phyloP scores from a whole-genome alignment of 2,797 vertebrate species.

The Lophius americanus region DNA sequence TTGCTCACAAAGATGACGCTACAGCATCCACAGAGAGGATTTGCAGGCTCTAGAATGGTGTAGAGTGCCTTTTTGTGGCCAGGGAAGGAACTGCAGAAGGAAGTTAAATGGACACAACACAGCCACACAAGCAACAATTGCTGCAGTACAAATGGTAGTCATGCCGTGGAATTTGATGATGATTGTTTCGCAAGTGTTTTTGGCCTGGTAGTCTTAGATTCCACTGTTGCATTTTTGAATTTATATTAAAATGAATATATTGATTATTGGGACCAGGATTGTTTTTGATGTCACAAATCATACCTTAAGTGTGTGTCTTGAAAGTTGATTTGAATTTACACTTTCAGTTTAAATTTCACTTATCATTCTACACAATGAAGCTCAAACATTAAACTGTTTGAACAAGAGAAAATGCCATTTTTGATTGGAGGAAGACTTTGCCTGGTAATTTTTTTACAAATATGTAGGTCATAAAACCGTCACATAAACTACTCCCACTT shows the following conservation, averaged over 20 bases:
- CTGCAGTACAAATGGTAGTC: not conserved
- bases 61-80: constrained; percentile 72
- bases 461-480: not conserved
- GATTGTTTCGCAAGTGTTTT: no score
- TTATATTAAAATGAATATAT: no score
- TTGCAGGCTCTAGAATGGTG: constrained; percentile 50
- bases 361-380: not conserved
- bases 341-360: not conserved
- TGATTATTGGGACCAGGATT: no score
- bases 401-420: not conserved
- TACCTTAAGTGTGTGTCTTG: not conserved
- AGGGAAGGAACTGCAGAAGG: constrained; percentile 57
- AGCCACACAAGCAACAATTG: constrained; percentile 1
- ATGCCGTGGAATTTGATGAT: not conserved
- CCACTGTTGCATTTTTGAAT: no score
- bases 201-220: no score
- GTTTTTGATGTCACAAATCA: no score
- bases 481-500: not conserved
- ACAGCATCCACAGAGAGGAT: constrained; percentile 38
- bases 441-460: not conserved
- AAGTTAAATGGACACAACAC: not conserved
- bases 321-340: not conserved
- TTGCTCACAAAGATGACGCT: constrained; percentile 61
- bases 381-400: no score
- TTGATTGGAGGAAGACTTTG: not conserved